Evolutionary conservation across 2,113 vertebrate genomes (phyloP), one percentile per base, ranked within the genome.

Genomic region (Ochotona princeps): DNA sequence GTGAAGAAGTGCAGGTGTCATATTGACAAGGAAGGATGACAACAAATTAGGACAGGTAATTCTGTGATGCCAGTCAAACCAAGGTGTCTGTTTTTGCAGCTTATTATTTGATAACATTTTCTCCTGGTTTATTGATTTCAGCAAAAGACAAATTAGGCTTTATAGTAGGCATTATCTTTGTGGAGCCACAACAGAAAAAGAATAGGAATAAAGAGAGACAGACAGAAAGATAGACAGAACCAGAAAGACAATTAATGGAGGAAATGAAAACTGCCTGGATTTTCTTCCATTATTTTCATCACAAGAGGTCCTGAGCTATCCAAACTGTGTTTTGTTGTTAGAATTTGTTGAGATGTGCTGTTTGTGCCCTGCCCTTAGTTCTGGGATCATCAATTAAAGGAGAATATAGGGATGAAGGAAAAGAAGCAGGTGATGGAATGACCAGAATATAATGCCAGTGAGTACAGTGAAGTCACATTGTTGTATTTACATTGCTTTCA

Each of bases 81-180:
- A 91, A 89, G 20, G 72, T 96, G 63, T 84, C 89, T 70, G 74
- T 95, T 82, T 95, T 54, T 87, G 73, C 28, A 26, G 75, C 65
- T 82, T 87, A 90, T 89, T 87, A 72, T 86, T 81, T 96, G 83
- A 63, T 95, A 94, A 93, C 78, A 89, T 90, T 93, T 94, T 65
- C 63, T 92, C 54, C 69, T 54, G 15, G 91, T 80, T 78, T 91
- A 65, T 74, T 92, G 85, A 89, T 87, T 91, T 85, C 35, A 91
- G 67, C 63, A 73, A 92, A 79, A 82, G 80, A 92, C 78, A 94
- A 93, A 76, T 91, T 87, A 38, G 87, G 87, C 67, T 87, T 44
- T 89, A 32, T 70, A 86, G 80, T 38, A 72, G 93, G 75, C 60
- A 25, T 54, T 90, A n/a, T 87, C 90, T 92, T 86, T 90, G 38